Evolutionary conservation across 2,113 vertebrate genomes (phyloP).

Genomic region (Hydrochoerus hydrochaeris): DNA sequence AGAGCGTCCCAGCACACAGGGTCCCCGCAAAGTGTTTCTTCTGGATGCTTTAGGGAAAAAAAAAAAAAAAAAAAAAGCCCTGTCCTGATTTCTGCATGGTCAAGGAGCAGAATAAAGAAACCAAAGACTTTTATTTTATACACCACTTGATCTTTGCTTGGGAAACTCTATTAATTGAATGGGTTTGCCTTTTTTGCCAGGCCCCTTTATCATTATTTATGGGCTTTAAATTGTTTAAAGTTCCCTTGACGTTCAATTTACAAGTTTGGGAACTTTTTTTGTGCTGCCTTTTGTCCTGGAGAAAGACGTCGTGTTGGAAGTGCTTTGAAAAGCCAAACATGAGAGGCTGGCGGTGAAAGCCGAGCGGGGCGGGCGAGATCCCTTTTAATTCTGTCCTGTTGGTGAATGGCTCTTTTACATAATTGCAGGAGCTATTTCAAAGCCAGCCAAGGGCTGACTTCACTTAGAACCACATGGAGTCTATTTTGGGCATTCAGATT

Average conservation of each 20-base stretch:
- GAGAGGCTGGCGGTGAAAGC: slow-evolving; percentile 88
- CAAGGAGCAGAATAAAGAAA: slow-evolving; percentile 72
- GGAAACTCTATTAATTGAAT: slow-evolving; percentile 89
- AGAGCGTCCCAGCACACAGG: slow-evolving; percentile 19
- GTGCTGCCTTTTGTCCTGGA: slow-evolving; percentile 86
- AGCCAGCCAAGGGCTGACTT: slow-evolving; percentile 88
- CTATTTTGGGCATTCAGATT: slow-evolving; percentile 86
- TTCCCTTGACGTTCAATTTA: slow-evolving; percentile 90
- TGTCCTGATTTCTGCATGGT: slow-evolving; percentile 59
- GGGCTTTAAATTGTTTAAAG: slow-evolving; percentile 89
- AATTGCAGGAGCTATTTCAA: slow-evolving; percentile 89
- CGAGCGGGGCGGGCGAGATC: slow-evolving; percentile 83
- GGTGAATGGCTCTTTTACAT: slow-evolving; percentile 91
- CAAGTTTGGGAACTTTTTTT: slow-evolving; percentile 88
- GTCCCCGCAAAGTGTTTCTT: slow-evolving; percentile 5
- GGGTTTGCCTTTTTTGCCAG: slow-evolving; percentile 88
- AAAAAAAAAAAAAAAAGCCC: not conserved
- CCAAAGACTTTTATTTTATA: slow-evolving; percentile 84
- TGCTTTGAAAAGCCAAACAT: slow-evolving; percentile 90
- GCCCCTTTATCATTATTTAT: slow-evolving; percentile 90
- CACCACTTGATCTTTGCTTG: slow-evolving; percentile 88
- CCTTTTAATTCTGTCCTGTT: slow-evolving; percentile 88
- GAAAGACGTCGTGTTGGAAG: slow-evolving; percentile 89
- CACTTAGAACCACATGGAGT: slow-evolving; percentile 88
- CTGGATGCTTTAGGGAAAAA: slow-evolving; percentile 27